Percentiles rank a stretch among this genome's conserved stretches.
phyloP scores from a whole-genome alignment of 1,140 invertebrate genomes.

The Patella vulgata region DNA sequence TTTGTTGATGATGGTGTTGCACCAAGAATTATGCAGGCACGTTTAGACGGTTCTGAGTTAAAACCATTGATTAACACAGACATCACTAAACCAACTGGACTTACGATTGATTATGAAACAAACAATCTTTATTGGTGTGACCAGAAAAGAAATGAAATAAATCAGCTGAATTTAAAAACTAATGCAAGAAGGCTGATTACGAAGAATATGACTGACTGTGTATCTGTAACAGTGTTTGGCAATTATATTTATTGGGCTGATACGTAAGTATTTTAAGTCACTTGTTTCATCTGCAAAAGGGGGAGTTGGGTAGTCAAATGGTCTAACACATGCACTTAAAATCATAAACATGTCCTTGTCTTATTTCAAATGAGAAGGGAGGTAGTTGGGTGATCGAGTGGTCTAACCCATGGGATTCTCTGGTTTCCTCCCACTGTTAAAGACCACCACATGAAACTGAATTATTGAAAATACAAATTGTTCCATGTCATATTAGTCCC shows the following conservation, averaged over 20 bases:
- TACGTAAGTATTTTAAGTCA: constrained; percentile 62
- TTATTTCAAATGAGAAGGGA: too few relatives aligned
- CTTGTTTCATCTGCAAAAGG: not conserved
- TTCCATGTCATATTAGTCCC: too few relatives aligned
- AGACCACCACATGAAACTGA: too few relatives aligned
- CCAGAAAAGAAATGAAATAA: constrained; percentile 69
- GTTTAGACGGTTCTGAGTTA: constrained; percentile 89
- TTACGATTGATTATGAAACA: constrained; percentile 80
- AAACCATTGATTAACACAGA: constrained; percentile 69
- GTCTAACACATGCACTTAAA: too few relatives aligned
- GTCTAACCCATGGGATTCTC: too few relatives aligned
- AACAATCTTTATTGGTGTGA: constrained; percentile 94
- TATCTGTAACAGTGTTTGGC: constrained; percentile 68
- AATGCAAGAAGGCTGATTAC: constrained; percentile 71
- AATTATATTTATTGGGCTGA: constrained; percentile 72
- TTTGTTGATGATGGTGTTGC: constrained; percentile 98
- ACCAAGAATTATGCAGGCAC: constrained; percentile 92
- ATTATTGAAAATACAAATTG: too few relatives aligned
- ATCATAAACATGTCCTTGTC: too few relatives aligned
- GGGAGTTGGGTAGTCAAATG: not conserved
- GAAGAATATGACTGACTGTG: constrained; percentile 66
- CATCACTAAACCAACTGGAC: constrained; percentile 72
- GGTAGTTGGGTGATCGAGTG: too few relatives aligned
- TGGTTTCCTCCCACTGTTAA: too few relatives aligned
- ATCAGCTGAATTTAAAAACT: constrained; percentile 54